Evolutionary conservation across 2,113 vertebrate genomes (phyloP).

Genomic region (Mustelus asterias): DNA sequence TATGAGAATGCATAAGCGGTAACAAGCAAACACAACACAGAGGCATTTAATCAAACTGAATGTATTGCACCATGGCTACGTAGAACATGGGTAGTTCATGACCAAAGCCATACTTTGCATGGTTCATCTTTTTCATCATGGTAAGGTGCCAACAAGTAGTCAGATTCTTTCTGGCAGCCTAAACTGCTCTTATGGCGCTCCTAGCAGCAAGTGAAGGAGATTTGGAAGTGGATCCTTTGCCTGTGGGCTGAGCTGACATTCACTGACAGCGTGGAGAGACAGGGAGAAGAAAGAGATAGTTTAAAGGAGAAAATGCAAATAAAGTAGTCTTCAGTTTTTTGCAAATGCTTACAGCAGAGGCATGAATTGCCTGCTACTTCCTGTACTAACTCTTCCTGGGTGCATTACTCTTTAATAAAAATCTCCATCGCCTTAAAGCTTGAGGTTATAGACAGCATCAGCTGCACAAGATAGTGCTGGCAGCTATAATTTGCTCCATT

Average conservation of each 20-base stretch:
- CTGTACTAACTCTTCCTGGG: neutral
- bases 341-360: neutral
- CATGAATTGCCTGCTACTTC: neutral
- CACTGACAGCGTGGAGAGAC: neutral
- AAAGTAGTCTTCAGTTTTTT: neutral
- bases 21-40: neutral
- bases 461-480: slow-evolving; percentile 45
- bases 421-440: neutral
- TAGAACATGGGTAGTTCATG: neutral
- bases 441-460: slow-evolving; percentile 46
- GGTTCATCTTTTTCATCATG: neutral
- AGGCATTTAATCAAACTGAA: neutral
- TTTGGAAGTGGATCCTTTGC: neutral
- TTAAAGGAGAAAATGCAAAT: slow-evolving; percentile 6
- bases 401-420: neutral
- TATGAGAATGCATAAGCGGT: neutral
- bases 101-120: neutral
- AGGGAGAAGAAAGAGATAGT: neutral
- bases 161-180: neutral
- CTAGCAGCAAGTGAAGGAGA: neutral
- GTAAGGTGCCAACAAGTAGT: neutral
- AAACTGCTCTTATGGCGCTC: neutral
- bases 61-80: neutral
- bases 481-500: slow-evolving; percentile 42
- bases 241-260: neutral